Evolutionary conservation across 37 sponge, comb jelly and placozoan species (phyloP).

Genomic region (Crambe crambe): DNA sequence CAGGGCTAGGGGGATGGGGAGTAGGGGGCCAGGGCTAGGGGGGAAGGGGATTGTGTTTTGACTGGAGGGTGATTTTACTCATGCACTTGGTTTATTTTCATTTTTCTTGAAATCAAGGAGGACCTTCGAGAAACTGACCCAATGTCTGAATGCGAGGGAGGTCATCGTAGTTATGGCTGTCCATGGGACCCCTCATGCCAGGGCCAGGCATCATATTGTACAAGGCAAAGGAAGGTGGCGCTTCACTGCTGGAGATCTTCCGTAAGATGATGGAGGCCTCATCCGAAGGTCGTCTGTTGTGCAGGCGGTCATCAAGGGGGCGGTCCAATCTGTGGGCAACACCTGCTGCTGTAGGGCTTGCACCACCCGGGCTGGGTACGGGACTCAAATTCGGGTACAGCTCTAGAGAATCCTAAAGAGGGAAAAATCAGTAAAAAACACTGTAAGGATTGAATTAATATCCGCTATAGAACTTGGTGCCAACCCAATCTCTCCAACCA

Average conservation of each 20-base stretch:
- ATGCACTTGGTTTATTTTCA: too few species aligned
- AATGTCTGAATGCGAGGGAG: background rate
- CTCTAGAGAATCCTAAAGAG: conserved; percentile 13
- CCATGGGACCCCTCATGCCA: background rate
- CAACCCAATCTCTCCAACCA: background rate
- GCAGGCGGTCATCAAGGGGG: conserved; percentile 34
- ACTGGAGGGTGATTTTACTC: too few species aligned
- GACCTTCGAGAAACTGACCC: too few species aligned
- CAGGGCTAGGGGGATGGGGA: too few species aligned
- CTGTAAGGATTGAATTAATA: background rate
- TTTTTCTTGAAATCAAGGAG: too few species aligned
- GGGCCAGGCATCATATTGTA: conserved; percentile 18
- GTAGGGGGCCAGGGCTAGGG: too few species aligned
- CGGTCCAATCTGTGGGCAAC: conserved; percentile 32
- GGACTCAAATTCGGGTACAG: background rate
- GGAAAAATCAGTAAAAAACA: background rate
- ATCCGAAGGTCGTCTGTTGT: conserved; percentile 70
- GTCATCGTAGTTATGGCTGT: background rate
- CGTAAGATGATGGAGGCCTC: conserved; percentile 56
- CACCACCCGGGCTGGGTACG: conserved; percentile 15
- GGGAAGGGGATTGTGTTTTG: background rate
- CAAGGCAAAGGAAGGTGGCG: background rate
- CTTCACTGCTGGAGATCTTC: conserved; percentile 39
- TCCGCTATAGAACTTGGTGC: background rate
- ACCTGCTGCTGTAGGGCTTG: too few species aligned